Evolutionary conservation across 2,113 vertebrate genomes (phyloP), one percentile per base, ranked within the genome.

Genomic region (Chaetura pelagica): DNA sequence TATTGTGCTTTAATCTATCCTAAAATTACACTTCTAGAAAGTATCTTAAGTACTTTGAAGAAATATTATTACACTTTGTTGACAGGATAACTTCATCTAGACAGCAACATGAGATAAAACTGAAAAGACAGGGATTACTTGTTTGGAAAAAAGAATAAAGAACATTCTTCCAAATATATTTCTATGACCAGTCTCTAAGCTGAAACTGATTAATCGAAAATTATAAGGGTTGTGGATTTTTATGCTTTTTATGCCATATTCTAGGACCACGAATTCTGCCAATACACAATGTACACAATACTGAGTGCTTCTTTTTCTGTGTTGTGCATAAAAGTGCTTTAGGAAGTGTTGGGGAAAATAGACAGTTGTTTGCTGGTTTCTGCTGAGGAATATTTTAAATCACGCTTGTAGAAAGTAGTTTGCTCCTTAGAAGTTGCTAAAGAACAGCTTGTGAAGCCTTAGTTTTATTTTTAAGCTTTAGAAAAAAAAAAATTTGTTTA

Each of bases 51-150:
- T 85, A 67, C 19, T 69, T 71, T 40, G 6, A 66, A 63, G 34
- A 89, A 89, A 94, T 91, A 87, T 54, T 87, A 74, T 84, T 59
- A 81, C 64, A 71, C 6, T 71, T 90, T 77, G 11, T 88, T 95
- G 92, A 81, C 83, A 63, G 38, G 44, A 26, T 66, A 87, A 55
- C 35, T 85, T 32, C 19, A 42, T 77, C 42, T 89, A 69, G 58
- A 48, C 40, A 91, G 29, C 48, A 89, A 61, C 12, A 6, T 4
- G 6, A 67, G 34, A 40, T 63, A 77, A 84, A 87, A 27, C 7
- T 87, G 61, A 57, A 86, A 68, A 64, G 23, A 20, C 4, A 19
- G 10, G 32, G 23, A 52, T 84, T 69, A 21, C 29, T n/a, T 94
- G 38, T 46, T 40, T 87, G 73, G 34, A 19, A 48, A 84, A 74